phyloP scores from a whole-genome alignment of 2,888 invertebrate genomes.

The Dicranocentrus wangi region DNA sequence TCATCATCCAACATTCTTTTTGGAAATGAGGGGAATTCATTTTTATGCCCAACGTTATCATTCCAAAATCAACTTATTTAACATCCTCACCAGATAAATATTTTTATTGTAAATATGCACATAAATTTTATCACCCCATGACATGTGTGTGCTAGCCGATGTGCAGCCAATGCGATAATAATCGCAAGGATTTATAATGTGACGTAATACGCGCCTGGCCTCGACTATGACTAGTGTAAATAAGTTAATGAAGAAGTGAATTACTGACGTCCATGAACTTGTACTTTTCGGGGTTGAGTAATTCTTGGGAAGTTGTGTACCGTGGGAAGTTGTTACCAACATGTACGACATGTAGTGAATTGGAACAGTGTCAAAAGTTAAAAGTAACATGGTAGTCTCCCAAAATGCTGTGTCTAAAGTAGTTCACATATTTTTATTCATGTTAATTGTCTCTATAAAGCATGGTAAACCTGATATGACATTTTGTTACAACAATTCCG shows the following conservation, averaged over 20 bases:
- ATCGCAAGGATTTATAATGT: conserved; percentile 15
- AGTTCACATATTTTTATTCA: background rate
- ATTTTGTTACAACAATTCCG: background rate
- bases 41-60: too few relatives aligned
- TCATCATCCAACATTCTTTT: too few relatives aligned
- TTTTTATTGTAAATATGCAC: background rate
- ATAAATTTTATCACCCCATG: background rate
- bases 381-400: background rate
- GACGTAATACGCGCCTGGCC: conserved; percentile 29
- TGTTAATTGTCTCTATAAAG: background rate
- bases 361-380: conserved; percentile 3
- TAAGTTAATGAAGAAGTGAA: background rate
- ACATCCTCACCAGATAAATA: background rate
- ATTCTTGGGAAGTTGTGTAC: background rate
- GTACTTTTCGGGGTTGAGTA: conserved; percentile 24
- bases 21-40: too few relatives aligned
- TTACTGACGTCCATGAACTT: conserved; percentile 31
- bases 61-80: background rate
- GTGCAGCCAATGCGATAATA: background rate
- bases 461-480: background rate
- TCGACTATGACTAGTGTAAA: background rate
- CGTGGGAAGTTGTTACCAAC: background rate
- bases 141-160: background rate
- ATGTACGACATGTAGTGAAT: background rate
- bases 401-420: background rate